Conservation (phyloP, 2,113 vertebrate genomes). For the Rhinogobius similis region DNA sequence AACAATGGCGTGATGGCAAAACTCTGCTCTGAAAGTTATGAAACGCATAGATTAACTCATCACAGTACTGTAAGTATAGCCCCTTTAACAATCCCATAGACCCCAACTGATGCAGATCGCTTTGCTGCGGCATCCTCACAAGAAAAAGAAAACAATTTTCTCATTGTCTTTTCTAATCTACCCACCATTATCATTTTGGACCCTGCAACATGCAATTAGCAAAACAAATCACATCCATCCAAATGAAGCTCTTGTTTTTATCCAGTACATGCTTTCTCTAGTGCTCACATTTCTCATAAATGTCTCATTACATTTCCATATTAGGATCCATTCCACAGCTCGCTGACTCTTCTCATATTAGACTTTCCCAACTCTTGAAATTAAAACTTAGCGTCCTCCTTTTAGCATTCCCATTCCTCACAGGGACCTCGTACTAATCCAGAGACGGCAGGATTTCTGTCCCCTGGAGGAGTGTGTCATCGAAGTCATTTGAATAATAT, state of each 20-base stretch:
- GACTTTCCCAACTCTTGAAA: slow-evolving; percentile 49
- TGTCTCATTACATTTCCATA: slow-evolving; percentile 35
- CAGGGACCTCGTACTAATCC: slow-evolving; percentile 62
- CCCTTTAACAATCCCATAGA: background rate
- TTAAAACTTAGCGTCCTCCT: slow-evolving; percentile 53
- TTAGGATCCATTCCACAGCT: slow-evolving; percentile 20
- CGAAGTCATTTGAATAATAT: slow-evolving; percentile 73
- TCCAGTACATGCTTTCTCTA: slow-evolving; percentile 17
- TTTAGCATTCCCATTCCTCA: slow-evolving; percentile 53
- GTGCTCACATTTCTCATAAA: slow-evolving; percentile 22
- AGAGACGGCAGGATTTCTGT: slow-evolving; percentile 56
- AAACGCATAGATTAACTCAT: no score
- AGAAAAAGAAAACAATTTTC: no score
- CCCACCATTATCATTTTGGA: slow-evolving; percentile 28
- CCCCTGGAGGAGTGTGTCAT: slow-evolving; percentile 60
- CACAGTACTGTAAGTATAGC: no score
- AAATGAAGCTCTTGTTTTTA: slow-evolving; percentile 41
- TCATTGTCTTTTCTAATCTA: slow-evolving; percentile 7
- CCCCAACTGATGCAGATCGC: background rate
- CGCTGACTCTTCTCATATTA: slow-evolving; percentile 18
- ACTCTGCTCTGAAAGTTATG: no score
- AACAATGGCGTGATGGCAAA: no score
- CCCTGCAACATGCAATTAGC: slow-evolving; percentile 37
- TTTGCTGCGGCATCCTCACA: background rate
- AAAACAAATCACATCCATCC: slow-evolving; percentile 38